Evolutionary conservation across 2,113 vertebrate genomes (phyloP), one percentile per base, ranked within the genome.

Genomic region (Cephalopterus ornatus): DNA sequence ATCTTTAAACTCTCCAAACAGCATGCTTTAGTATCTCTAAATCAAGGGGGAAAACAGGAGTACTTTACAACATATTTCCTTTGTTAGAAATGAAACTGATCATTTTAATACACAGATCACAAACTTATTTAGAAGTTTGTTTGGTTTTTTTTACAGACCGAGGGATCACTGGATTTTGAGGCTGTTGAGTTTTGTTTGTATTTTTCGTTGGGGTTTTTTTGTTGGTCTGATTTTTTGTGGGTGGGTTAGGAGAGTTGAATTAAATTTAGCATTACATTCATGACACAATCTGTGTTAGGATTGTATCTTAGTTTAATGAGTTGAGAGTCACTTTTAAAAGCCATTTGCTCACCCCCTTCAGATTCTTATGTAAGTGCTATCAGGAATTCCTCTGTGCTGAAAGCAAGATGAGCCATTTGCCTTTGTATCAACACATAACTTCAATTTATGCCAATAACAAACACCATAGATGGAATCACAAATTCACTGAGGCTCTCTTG

Each of bases 171-270:
- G 11, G 52, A 47, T 13, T 71, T 85, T 71, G 56, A 78, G 32
- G 22, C 18, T 42, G 12, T 16, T 84, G 33, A 22, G 5, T 56
- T 79, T 63, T 21, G 20, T 10, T 39, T 3, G 10, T 6, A 3
- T 1, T 28, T 53, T 74, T 56, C 18, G 4, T 24, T 52, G 20
- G 7, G 1, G 2, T 0, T 32, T 44, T 63, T 35, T n/a, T 5
- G 12, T 17, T 44, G 10, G 13, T 55, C 5, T 28, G 12, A 6
- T 5, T 44, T 52, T 28, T 39, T 1, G 9, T 27, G 2, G 37
- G 3, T 9, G 7, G 1, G 5, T 62, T 76, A 18, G 3, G 8
- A 6, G 5, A 8, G 4, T 21, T 77, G 42, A 50, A 52, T 56
- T 71, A 63, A 53, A 79, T 65, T 50, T 55, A 59, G 24, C 5